Percentiles rank a stretch among this genome's conserved stretches.
These are phyloP conservation scores for Papilio protenor DNA, from an alignment of 2,888 invertebrate genomes.

Conservation along the genomic window DNA sequence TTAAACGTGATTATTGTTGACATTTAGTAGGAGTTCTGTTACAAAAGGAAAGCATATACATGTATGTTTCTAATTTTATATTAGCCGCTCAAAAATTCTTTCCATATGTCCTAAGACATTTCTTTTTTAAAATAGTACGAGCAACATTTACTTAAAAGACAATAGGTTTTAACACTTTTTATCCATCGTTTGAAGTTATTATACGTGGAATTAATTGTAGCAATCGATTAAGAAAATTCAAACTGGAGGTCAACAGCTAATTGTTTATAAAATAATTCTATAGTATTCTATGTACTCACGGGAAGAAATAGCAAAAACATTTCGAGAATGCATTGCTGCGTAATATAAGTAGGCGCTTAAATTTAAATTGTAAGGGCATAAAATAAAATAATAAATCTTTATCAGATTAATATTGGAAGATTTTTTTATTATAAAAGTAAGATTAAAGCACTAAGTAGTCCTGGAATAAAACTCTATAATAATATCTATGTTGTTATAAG, in stretches of 20 bases:
- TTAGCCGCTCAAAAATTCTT: not conserved
- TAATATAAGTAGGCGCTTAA: not conserved
- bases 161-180: not conserved
- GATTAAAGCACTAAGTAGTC: not conserved
- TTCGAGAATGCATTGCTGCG: not conserved
- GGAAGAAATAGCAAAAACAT: not conserved
- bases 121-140: not conserved
- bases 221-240: not conserved
- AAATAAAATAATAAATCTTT: not conserved
- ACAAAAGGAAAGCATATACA: not conserved
- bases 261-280: not conserved
- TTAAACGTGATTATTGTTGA: conserved; percentile 20
- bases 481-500: no score
- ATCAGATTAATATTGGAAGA: not conserved
- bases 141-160: not conserved
- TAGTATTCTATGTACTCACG: not conserved
- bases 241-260: not conserved
- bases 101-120: not conserved
- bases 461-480: no score
- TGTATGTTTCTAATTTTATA: not conserved
- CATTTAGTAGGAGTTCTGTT: conserved; percentile 7
- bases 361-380: not conserved
- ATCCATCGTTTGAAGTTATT: not conserved
- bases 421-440: not conserved
- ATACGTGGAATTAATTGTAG: not conserved